Evolutionary conservation across 1,140 invertebrate genomes (phyloP).

Genomic region (Atta texana): DNA sequence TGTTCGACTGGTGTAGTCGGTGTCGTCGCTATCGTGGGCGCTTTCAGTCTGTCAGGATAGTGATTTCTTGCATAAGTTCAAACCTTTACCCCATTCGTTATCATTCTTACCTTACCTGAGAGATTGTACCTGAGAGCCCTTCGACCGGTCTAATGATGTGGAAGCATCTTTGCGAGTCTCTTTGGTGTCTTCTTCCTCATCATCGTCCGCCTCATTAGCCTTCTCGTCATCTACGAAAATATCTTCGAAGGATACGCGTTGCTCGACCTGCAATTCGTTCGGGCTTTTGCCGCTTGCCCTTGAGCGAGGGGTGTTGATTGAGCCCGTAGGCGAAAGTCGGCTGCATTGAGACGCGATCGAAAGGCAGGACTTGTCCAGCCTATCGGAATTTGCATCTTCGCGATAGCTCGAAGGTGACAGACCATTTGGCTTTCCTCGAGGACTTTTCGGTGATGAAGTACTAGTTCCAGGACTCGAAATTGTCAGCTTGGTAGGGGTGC

Average conservation of each 20-base stretch:
- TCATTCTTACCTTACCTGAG: constrained; percentile 73
- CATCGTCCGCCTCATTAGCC: constrained; percentile 36
- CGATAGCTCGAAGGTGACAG: constrained; percentile 47
- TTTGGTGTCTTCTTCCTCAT: constrained; percentile 10
- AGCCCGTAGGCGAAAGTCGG: constrained; percentile 64
- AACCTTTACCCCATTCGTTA: constrained; percentile 8
- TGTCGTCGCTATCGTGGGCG: constrained; percentile 16
- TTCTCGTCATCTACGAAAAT: constrained; percentile 56
- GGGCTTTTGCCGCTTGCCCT: constrained; percentile 35
- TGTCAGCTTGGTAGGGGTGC: constrained; percentile 17
- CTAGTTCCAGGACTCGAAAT: constrained; percentile 43
- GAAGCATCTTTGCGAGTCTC: constrained; percentile 38
- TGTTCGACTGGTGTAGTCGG: constrained; percentile 42
- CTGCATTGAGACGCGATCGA: constrained; percentile 68
- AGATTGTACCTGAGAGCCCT: constrained; percentile 75
- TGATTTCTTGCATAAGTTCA: background rate
- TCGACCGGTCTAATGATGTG: constrained; percentile 40
- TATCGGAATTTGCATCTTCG: constrained; percentile 59
- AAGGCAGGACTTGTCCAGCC: constrained; percentile 59
- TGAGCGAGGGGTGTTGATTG: constrained; percentile 63
- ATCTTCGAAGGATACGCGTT: constrained; percentile 68
- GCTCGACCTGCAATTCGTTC: constrained; percentile 52
- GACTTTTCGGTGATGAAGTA: constrained; percentile 27
- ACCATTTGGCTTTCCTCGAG: constrained; percentile 48
- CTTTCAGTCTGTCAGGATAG: constrained; percentile 46